Conservation (phyloP, 2,113 vertebrate genomes). For the Hippocampus comes region DNA sequence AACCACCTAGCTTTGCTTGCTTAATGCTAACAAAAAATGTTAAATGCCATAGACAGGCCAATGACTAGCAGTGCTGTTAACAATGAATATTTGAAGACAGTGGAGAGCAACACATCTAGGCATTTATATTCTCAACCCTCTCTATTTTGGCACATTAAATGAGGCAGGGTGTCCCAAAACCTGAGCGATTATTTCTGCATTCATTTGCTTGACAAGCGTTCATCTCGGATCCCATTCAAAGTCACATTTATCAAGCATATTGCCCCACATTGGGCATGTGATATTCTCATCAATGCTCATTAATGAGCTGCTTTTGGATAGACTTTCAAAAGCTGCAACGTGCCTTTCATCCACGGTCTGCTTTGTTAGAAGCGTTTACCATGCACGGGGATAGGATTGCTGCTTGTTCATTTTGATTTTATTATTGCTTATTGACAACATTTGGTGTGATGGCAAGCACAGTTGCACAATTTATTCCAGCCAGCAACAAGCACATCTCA, state of each 20-base stretch:
- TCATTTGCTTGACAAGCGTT: constrained; percentile 20
- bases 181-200: constrained; percentile 11
- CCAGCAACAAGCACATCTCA: constrained; percentile 39
- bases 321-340: constrained; percentile 44
- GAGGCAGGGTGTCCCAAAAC: constrained; percentile 6
- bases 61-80: too few relatives aligned
- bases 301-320: constrained; percentile 43
- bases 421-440: constrained; percentile 28
- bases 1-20: too few relatives aligned
- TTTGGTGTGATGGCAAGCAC: constrained; percentile 22
- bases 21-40: too few relatives aligned
- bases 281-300: constrained; percentile 59
- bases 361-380: constrained; percentile 53
- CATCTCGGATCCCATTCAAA: constrained; percentile 51
- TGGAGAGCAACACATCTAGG: too few relatives aligned
- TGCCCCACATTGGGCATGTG: constrained; percentile 34
- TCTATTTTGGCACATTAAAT: neutral
- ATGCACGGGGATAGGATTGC: constrained; percentile 40
- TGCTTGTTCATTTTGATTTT: constrained; percentile 36
- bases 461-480: constrained; percentile 47
- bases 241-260: constrained; percentile 51
- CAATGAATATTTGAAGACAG: too few relatives aligned
- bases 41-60: too few relatives aligned
- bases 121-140: too few relatives aligned
- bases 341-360: constrained; percentile 52